phyloP scores from a whole-genome alignment of 2,113 vertebrate species.

The Antennarius striatus region DNA sequence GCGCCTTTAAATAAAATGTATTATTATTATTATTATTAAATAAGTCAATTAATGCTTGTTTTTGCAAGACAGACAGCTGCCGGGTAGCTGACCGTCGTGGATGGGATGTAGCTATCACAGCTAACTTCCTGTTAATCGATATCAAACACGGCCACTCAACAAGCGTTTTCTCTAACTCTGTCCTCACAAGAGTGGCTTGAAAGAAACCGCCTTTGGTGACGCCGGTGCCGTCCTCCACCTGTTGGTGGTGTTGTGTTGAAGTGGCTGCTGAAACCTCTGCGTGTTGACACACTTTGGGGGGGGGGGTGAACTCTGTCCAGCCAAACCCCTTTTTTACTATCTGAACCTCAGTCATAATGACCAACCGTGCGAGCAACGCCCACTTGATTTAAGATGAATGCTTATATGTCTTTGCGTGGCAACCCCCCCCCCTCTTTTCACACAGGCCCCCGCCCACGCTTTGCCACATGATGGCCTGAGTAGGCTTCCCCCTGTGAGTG shows the following conservation, averaged over 20 bases:
- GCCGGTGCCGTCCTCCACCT: slow-evolving; percentile 23
- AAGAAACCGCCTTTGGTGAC: too few species aligned
- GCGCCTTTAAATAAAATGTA: too few species aligned
- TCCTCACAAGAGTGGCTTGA: too few species aligned
- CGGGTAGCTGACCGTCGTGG: too few species aligned
- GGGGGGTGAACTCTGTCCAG: slow-evolving; percentile 24
- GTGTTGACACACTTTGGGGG: slow-evolving; percentile 14
- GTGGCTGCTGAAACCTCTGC: slow-evolving; percentile 34
- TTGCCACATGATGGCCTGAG: slow-evolving; percentile 75
- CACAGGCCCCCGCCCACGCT: slow-evolving; percentile 56
- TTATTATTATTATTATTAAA: too few species aligned
- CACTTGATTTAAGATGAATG: slow-evolving; percentile 53
- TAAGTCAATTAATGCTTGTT: too few species aligned
- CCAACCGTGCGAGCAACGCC: slow-evolving; percentile 56
- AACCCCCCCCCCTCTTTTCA: slow-evolving; percentile 50
- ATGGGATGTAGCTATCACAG: too few species aligned
- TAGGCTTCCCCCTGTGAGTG: slow-evolving; percentile 72
- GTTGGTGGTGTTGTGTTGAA: slow-evolving; percentile 43
- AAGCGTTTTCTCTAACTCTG: too few species aligned
- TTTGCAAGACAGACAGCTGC: too few species aligned
- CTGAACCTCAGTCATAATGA: slow-evolving; percentile 53
- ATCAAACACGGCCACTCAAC: too few species aligned
- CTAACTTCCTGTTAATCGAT: too few species aligned
- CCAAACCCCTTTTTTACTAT: slow-evolving; percentile 27
- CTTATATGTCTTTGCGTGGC: slow-evolving; percentile 59